Evolutionary conservation across 2,797 vertebrate genomes (phyloP).

Genomic region (Sternarchorhynchus goeldii): DNA sequence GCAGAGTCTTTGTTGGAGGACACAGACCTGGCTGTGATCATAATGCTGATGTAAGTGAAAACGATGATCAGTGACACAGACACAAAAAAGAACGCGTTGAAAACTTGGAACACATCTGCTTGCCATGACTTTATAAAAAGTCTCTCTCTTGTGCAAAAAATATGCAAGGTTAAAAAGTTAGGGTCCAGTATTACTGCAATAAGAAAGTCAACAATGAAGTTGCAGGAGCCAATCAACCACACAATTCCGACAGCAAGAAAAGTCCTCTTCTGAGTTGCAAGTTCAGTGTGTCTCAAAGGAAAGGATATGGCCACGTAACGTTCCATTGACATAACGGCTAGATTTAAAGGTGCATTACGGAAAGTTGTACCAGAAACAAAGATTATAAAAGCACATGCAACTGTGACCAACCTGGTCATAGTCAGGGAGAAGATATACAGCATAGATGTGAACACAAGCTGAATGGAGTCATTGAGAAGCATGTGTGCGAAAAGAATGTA

Average conservation of each 20-base stretch:
- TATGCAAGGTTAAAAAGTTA: not conserved
- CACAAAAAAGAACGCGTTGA: conserved; percentile 46
- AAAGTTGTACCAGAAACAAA: conserved; percentile 28
- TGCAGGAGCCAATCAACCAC: conserved; percentile 55
- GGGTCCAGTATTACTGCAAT: conserved; percentile 38
- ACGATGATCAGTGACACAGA: conserved; percentile 31
- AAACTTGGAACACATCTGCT: conserved; percentile 19
- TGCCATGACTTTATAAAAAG: conserved; percentile 46
- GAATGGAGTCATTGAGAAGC: conserved; percentile 62
- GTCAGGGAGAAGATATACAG: conserved; percentile 39
- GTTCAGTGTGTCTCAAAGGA: conserved; percentile 63
- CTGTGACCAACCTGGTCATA: conserved; percentile 34
- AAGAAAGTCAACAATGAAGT: conserved; percentile 20
- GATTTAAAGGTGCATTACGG: conserved; percentile 61
- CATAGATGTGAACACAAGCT: conserved; percentile 42
- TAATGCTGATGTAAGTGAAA: conserved; percentile 53
- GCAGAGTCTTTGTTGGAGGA: conserved; percentile 48
- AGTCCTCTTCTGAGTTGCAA: conserved; percentile 64
- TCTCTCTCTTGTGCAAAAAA: conserved; percentile 25
- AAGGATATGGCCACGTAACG: conserved; percentile 69
- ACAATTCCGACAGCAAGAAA: conserved; percentile 24
- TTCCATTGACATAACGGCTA: conserved; percentile 72
- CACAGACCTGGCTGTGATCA: conserved; percentile 50
- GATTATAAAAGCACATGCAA: conserved; percentile 54
- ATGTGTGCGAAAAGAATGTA: conserved; percentile 63